These are phyloP conservation scores for Rhingia campestris DNA, from an alignment of 2,888 invertebrate species.

Conservation along the genomic window DNA sequence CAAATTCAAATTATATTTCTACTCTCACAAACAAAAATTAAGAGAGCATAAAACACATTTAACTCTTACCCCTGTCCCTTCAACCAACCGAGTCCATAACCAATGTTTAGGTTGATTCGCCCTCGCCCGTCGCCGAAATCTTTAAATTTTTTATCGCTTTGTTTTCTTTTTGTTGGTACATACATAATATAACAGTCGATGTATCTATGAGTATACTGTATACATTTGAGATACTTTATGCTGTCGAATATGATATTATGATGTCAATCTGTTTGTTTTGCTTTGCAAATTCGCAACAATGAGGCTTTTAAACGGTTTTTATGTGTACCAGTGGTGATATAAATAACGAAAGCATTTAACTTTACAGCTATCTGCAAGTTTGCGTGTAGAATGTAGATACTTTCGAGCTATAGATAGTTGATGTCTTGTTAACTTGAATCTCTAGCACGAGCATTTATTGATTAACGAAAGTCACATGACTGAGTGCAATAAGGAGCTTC, in stretches of 20 bases:
- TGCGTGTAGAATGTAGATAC: background rate
- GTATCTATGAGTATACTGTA: background rate
- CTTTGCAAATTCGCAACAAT: slow-evolving; percentile 40
- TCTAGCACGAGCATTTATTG: slow-evolving; percentile 32
- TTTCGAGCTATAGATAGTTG: background rate
- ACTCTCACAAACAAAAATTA: too few species aligned
- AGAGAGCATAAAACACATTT: too few species aligned
- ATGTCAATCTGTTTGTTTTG: slow-evolving; percentile 41
- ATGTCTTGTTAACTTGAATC: background rate
- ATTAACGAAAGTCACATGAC: slow-evolving; percentile 39
- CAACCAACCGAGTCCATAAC: too few species aligned
- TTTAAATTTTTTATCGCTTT: background rate
- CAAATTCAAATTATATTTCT: too few species aligned
- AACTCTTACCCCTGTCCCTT: too few species aligned
- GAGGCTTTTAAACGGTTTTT: slow-evolving; percentile 13
- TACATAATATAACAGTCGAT: background rate
- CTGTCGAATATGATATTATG: background rate
- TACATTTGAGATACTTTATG: background rate
- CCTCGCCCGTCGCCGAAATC: too few species aligned
- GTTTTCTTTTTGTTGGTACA: background rate
- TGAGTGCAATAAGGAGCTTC: slow-evolving; percentile 1
- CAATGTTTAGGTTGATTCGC: too few species aligned
- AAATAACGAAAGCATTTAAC: background rate
- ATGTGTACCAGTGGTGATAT: background rate
- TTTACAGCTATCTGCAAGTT: too few species aligned